Evolutionary conservation across 2,797 vertebrate genomes (phyloP).

Genomic region (Sternarchorhynchus goeldii): DNA sequence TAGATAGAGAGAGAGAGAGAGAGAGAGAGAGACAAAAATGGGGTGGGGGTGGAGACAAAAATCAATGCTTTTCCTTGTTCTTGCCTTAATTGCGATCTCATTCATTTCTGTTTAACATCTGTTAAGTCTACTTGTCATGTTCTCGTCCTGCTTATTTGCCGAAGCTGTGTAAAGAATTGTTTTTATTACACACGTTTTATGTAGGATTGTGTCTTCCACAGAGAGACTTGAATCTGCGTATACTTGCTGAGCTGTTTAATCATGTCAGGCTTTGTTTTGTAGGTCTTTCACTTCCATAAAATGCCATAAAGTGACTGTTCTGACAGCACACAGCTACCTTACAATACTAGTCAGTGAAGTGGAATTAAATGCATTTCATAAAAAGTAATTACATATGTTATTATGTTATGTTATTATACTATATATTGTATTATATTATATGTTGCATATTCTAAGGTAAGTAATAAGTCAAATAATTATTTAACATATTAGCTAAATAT

Average conservation of each 20-base stretch:
- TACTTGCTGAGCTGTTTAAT: neutral
- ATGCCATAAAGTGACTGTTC: neutral
- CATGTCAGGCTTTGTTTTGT: constrained; percentile 1
- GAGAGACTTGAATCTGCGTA: neutral
- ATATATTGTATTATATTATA: neutral
- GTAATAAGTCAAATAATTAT: neutral
- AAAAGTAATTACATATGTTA: neutral
- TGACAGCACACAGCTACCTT: neutral
- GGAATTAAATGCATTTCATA: neutral
- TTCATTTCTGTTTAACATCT: constrained; percentile 5
- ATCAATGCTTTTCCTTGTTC: constrained; percentile 18
- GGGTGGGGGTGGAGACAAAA: neutral
- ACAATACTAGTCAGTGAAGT: neutral
- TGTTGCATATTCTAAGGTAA: neutral
- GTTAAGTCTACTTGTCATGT: neutral
- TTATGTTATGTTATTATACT: neutral
- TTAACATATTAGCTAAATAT: no score
- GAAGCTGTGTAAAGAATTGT: no score
- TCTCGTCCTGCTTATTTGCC: neutral
- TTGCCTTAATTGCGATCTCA: neutral
- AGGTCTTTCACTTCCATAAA: neutral
- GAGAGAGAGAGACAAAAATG: no score
- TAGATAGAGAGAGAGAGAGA: no score
- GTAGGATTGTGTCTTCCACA: constrained; percentile 1
- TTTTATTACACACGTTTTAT: neutral